These are phyloP conservation scores for Saxidomus purpurata DNA, from an alignment of 1,140 invertebrate species.

Conservation along the genomic window DNA sequence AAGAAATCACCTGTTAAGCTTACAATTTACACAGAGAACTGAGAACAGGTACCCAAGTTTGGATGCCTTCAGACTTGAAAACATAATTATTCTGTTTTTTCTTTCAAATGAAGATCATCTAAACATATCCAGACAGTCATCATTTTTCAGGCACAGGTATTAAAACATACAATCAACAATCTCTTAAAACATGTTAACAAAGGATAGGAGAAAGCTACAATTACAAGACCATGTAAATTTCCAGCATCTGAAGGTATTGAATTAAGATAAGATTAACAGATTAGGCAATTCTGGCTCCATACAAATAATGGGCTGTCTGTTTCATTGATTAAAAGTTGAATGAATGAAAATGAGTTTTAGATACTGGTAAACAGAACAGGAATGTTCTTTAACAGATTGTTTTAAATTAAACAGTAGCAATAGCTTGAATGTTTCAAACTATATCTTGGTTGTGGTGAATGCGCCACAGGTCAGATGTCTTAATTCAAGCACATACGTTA, in stretches of 20 bases:
- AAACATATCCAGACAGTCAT: not conserved
- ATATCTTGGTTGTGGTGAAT: too few relatives aligned
- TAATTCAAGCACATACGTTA: too few relatives aligned
- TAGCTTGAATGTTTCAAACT: not conserved
- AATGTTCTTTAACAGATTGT: not conserved
- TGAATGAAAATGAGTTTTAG: slow-evolving; percentile 11
- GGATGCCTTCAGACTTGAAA: too few relatives aligned
- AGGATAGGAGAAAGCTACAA: slow-evolving; percentile 9
- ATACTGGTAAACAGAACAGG: not conserved
- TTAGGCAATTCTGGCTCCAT: slow-evolving; percentile 31
- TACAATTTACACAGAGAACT: too few relatives aligned
- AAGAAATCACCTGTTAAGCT: too few relatives aligned
- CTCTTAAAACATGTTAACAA: slow-evolving; percentile 3
- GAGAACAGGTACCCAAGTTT: too few relatives aligned
- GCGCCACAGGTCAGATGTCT: too few relatives aligned
- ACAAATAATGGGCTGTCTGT: slow-evolving; percentile 39
- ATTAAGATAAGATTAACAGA: slow-evolving; percentile 50
- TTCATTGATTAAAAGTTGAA: slow-evolving; percentile 5
- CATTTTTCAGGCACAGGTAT: not conserved
- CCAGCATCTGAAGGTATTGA: slow-evolving; percentile 21
- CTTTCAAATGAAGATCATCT: too few relatives aligned
- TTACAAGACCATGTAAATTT: not conserved
- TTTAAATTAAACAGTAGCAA: not conserved
- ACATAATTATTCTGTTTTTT: too few relatives aligned
- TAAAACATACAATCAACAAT: not conserved